Evolutionary conservation across 2,113 vertebrate genomes (phyloP).

Genomic region (Platycercus adscitus): DNA sequence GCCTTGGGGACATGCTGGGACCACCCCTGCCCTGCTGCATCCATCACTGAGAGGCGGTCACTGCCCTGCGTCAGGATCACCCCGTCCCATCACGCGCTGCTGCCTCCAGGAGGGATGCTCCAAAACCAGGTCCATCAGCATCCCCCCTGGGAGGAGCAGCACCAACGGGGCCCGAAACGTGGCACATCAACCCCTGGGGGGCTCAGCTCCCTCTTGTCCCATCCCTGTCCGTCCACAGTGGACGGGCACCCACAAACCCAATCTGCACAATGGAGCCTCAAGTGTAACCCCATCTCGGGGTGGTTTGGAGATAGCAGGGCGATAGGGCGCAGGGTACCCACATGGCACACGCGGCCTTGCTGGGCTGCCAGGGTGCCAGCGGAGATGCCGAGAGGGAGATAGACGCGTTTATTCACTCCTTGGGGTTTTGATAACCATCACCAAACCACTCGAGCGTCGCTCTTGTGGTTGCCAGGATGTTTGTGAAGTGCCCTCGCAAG

Average conservation of each 20-base stretch:
- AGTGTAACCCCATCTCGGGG: neutral
- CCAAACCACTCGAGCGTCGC: neutral
- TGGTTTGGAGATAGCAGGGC: constrained; percentile 1
- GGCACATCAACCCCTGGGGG: neutral
- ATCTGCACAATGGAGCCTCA: neutral
- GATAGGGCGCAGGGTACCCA: constrained; percentile 45
- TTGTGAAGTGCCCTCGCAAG: neutral
- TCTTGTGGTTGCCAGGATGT: constrained; percentile 23
- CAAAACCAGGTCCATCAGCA: neutral
- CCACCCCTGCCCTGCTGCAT: fast-evolving
- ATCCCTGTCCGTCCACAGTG: fast-evolving
- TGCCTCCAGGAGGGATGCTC: too few species aligned
- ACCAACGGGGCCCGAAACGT: fast-evolving
- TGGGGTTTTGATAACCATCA: constrained; percentile 64
- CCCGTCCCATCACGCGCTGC: neutral
- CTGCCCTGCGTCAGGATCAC: fast-evolving
- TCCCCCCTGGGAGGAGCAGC: neutral
- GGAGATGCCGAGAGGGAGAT: constrained; percentile 26
- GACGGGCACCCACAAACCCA: neutral
- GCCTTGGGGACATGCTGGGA: neutral
- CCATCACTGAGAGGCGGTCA: fast-evolving
- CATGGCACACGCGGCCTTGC: neutral
- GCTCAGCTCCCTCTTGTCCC: fast-evolving
- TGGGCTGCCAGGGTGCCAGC: neutral
- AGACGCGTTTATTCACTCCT: neutral